A percentile compares a stretch with the other conserved stretches of the same genome.
Conservation (phyloP, 2,797 vertebrate species). For the Chaunax sp. region DNA sequence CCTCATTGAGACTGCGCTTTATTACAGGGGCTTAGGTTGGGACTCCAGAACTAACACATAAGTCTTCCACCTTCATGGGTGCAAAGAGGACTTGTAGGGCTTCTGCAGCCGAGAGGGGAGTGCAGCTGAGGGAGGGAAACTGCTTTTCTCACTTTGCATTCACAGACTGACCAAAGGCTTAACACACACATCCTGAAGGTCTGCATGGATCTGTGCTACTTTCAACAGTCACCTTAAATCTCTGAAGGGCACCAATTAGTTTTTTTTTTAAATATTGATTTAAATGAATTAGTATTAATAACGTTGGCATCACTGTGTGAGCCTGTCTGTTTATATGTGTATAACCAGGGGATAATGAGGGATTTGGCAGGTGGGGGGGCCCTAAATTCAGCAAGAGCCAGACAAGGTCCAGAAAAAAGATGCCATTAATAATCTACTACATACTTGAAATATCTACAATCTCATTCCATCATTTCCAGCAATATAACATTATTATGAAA, state of each 20-base stretch:
- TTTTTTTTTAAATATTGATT: slow-evolving; percentile 81
- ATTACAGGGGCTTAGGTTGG: slow-evolving; percentile 83
- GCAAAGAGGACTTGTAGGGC: slow-evolving; percentile 75
- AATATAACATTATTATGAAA: too few species aligned
- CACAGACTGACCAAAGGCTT: slow-evolving; percentile 82
- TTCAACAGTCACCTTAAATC: slow-evolving; percentile 77
- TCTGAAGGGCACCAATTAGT: slow-evolving; percentile 70
- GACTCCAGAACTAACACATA: slow-evolving; percentile 81
- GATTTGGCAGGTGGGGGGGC: too few species aligned
- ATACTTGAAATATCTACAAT: too few species aligned
- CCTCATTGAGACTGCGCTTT: slow-evolving; percentile 86
- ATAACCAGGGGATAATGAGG: not conserved
- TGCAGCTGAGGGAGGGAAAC: slow-evolving; percentile 70
- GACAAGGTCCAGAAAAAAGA: too few species aligned
- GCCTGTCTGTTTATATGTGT: slow-evolving; percentile 53
- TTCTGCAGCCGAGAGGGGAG: slow-evolving; percentile 68
- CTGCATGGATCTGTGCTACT: slow-evolving; percentile 79
- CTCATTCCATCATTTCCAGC: too few species aligned
- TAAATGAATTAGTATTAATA: slow-evolving; percentile 80
- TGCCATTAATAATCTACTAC: too few species aligned
- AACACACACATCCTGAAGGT: slow-evolving; percentile 75
- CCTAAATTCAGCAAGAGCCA: too few species aligned
- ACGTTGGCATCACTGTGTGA: slow-evolving; percentile 60
- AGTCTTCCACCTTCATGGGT: slow-evolving; percentile 84
- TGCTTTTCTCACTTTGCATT: slow-evolving; percentile 81